Evolutionary conservation across 1,140 invertebrate species (phyloP).

Genomic region (Drosophila nasuta): DNA sequence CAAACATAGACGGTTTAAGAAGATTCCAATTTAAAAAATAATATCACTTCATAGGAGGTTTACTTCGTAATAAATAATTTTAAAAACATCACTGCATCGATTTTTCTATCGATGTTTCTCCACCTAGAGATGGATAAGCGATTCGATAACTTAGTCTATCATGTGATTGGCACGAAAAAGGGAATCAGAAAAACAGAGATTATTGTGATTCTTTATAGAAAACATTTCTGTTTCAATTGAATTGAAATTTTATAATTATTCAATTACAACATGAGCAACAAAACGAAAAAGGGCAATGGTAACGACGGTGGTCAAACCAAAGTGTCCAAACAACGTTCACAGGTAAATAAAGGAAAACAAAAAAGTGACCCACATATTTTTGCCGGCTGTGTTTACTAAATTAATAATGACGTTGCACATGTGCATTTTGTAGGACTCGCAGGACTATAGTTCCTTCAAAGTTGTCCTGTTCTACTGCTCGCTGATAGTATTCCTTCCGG

Average conservation of each 20-base stretch:
- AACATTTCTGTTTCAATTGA: constrained; percentile 24
- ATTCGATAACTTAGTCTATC: constrained; percentile 36
- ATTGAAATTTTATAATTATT: constrained; percentile 19
- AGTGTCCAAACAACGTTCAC: constrained; percentile 56
- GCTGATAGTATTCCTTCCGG: constrained; percentile 88
- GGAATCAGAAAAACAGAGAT: constrained; percentile 41
- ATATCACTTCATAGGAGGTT: no score
- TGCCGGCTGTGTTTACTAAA: constrained; percentile 48
- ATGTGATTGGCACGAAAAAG: constrained; percentile 68
- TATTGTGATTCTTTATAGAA: constrained; percentile 12
- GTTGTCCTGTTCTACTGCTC: constrained; percentile 88
- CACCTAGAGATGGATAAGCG: background rate
- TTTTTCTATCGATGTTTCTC: no score
- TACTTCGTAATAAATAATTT: no score
- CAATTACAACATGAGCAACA: constrained; percentile 58
- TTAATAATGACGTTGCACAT: constrained; percentile 5
- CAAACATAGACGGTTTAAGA: no score
- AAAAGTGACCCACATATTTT: background rate
- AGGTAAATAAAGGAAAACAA: constrained; percentile 45
- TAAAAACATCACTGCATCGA: no score
- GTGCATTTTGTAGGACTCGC: constrained; percentile 56
- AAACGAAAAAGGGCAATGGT: constrained; percentile 52
- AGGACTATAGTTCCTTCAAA: constrained; percentile 87
- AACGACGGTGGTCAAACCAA: constrained; percentile 35
- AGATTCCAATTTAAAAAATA: no score